A percentile compares a stretch with the other conserved stretches of the same genome.
These are phyloP conservation scores for Tapirus terrestris DNA, from an alignment of 2,113 vertebrate species.

Conservation along the genomic window DNA sequence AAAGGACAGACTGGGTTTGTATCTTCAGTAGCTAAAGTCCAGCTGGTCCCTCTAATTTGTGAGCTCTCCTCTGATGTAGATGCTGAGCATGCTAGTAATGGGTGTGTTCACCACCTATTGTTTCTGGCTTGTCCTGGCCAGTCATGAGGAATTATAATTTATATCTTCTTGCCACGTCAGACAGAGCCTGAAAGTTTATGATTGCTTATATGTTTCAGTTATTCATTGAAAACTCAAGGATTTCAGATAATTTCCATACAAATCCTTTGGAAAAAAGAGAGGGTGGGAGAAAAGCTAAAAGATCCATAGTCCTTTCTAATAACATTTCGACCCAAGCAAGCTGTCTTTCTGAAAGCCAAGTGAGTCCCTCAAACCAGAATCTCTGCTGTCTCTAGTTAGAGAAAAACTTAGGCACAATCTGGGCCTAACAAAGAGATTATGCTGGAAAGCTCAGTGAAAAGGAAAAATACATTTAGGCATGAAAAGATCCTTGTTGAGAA, in stretches of 20 bases:
- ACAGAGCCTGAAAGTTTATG: not conserved
- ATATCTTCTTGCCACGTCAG: not conserved
- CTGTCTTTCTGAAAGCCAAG: conserved; percentile 33
- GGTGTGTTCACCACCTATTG: not conserved
- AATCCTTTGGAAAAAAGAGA: conserved; percentile 31
- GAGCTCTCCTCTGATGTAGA: not conserved
- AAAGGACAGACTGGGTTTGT: not conserved
- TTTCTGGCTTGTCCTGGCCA: not conserved
- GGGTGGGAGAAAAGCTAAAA: not conserved
- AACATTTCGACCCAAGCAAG: conserved; percentile 33
- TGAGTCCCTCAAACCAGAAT: conserved; percentile 2
- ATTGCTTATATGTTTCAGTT: conserved; percentile 41
- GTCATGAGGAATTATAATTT: not conserved
- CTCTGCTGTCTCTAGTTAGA: not conserved
- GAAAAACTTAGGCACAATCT: not conserved
- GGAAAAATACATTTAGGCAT: not conserved
- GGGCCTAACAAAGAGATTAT: not conserved
- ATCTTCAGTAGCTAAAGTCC: not conserved
- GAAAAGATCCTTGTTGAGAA: conserved; percentile 32
- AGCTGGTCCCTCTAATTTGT: not conserved
- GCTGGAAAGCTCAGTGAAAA: not conserved
- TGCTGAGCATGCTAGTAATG: not conserved
- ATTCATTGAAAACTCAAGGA: conserved; percentile 29
- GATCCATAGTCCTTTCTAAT: conserved; percentile 30
- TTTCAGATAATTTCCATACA: conserved; percentile 55